Base-by-base conservation (phyloP, 2,888 invertebrate genomes). In the Phyllotreta cruciferae region DNA sequence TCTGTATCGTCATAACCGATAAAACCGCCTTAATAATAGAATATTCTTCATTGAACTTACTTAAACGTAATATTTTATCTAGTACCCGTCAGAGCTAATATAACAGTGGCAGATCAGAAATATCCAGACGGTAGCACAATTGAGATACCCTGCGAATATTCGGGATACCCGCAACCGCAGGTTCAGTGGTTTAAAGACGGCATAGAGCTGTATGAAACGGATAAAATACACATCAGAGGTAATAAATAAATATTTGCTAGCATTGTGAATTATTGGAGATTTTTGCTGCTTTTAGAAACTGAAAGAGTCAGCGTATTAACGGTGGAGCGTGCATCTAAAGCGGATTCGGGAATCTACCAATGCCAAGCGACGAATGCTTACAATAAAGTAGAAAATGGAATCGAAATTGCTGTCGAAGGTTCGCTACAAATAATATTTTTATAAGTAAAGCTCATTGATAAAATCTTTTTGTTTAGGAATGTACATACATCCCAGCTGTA, bases 131-230 rank as follows among this genome's bases (percentile, higher is more conserved):
- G 91, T 62, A 84, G 87, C 36, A 88, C 90, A 72, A 83, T 94
- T 70, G 85, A 83, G 44, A 83, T 95, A 66, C 86, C 85, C 9
- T 95, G 94, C 77, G 86, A 87, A 37, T 90, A 92, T 47, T 88
- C 89, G 69, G 94, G 94, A 3, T 88, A 88, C 80, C 94, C 94
- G 0, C 81, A 83, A 58, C 93, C 94, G 2, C 83, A 84, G 67
- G 90, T 94, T 2, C 82, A 85, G 63, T 96, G 96, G 96, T 90
- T 86, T 79, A 94, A 93, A 80, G 89, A 95, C 77, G 86, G 88
- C 49, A 79, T 80, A 36, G 83, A 81, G 1, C 75, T 94, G 9
- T 71, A 79, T 37, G 72, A 84, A 35, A 84, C 83, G 58, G 86
- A 87, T 56, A 85, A 88, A 66, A 82, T 89, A 60, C 84, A 85